Percentiles rank a stretch among this genome's conserved stretches.
Evolutionary conservation across 1,140 invertebrate genomes (phyloP).

Genomic region (Plodia interpunctella): DNA sequence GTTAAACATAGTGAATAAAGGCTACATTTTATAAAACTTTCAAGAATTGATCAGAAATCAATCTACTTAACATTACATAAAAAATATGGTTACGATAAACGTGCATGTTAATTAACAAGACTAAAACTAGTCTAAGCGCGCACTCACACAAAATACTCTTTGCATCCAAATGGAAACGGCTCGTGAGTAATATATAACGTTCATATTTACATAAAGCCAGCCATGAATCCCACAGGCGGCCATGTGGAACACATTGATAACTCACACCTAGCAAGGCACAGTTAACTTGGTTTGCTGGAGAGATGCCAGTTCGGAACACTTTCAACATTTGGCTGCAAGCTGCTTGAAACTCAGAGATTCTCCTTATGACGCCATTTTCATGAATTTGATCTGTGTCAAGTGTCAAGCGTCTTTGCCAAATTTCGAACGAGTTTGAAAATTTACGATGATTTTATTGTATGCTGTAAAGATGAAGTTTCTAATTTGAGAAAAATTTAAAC

Average conservation of each 20-base stretch:
- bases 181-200: conserved; percentile 3
- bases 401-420: neutral
- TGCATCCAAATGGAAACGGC: no score
- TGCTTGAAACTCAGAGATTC: neutral
- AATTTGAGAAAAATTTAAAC: no score
- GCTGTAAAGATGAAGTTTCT: neutral
- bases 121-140: no score
- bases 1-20: no score
- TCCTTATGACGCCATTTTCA: conserved; percentile 1
- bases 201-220: conserved; percentile 4
- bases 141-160: no score
- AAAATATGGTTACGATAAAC: no score
- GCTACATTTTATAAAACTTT: no score
- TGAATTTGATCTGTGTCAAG: conserved; percentile 1
- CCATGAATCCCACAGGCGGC: conserved; percentile 12
- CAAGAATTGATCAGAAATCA: no score
- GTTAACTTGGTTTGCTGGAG: conserved; percentile 12
- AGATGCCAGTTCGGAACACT: neutral
- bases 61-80: no score
- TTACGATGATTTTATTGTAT: neutral
- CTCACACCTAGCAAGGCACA: conserved; percentile 19
- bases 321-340: neutral
- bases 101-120: no score
- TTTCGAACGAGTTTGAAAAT: neutral
- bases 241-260: conserved; percentile 42